These are phyloP conservation scores for Metellina segmentata DNA, from an alignment of 2,888 invertebrate species.

Conservation along the genomic window DNA sequence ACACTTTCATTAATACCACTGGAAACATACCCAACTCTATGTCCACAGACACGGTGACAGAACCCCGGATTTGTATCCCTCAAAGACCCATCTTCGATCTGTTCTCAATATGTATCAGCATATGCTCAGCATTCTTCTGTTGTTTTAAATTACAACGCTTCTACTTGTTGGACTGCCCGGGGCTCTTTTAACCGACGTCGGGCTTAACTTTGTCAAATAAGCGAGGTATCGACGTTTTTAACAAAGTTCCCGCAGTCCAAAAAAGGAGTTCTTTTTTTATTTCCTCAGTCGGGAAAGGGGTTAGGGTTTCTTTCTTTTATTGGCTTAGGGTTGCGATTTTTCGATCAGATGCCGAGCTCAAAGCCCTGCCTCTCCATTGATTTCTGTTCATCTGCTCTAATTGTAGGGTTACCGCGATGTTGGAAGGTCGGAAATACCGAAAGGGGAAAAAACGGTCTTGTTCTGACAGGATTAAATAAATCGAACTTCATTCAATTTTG, in stretches of 20 bases:
- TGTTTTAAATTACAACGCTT: slow-evolving; percentile 29
- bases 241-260: slow-evolving; percentile 49
- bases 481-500: slow-evolving; percentile 38
- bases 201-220: slow-evolving; percentile 27
- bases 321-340: not conserved
- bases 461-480: slow-evolving; percentile 11
- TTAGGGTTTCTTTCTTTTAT: slow-evolving; percentile 17
- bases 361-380: slow-evolving; percentile 9
- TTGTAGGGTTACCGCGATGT: not conserved
- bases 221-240: slow-evolving; percentile 64
- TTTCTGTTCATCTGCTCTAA: slow-evolving; percentile 57
- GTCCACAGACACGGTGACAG: too few relatives aligned
- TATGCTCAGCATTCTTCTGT: not conserved
- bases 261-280: not conserved
- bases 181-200: not conserved
- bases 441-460: not conserved
- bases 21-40: too few relatives aligned
- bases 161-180: slow-evolving; percentile 57
- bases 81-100: slow-evolving; percentile 22
- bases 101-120: slow-evolving; percentile 24
- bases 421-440: not conserved
- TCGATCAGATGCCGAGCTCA: slow-evolving; percentile 10
- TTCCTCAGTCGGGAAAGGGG: not conserved
- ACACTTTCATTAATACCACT: too few relatives aligned
- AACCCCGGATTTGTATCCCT: too few relatives aligned